Percentiles rank a stretch among this genome's conserved stretches.
Conservation (phyloP, 2,888 invertebrate genomes). For the Spisula subtruncata region DNA sequence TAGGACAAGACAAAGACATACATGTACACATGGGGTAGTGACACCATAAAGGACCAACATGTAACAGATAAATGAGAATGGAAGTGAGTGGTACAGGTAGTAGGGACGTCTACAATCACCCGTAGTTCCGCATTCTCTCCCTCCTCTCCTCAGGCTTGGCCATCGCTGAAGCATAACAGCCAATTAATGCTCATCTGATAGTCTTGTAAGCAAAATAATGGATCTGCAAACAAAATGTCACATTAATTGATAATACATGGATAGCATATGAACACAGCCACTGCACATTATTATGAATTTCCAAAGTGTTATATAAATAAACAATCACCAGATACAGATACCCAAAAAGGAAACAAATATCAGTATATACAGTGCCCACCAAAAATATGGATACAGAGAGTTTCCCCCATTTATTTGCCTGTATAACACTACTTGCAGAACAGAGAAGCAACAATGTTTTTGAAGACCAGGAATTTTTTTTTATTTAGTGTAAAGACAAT, state of each 20-base stretch:
- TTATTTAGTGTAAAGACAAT: no score
- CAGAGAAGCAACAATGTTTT: no score
- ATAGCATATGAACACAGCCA: background rate
- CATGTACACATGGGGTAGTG: conserved; percentile 12
- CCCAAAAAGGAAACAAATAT: no score
- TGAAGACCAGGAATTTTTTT: no score
- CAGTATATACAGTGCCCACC: no score
- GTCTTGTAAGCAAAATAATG: conserved; percentile 27
- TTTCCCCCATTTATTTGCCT: no score
- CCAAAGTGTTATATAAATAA: no score
- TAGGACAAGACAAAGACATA: conserved; percentile 19
- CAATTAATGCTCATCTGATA: conserved; percentile 24
- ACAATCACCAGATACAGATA: no score
- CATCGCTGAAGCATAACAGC: background rate
- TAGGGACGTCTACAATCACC: conserved; percentile 50
- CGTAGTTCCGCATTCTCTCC: conserved; percentile 21
- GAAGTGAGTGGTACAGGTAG: conserved; percentile 38
- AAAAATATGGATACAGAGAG: no score
- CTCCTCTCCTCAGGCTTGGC: background rate
- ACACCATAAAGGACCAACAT: conserved; percentile 31
- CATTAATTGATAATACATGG: conserved; percentile 20
- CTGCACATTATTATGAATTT: background rate
- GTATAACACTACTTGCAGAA: no score
- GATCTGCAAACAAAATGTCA: conserved; percentile 52
- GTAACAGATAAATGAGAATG: conserved; percentile 30